Evolutionary conservation across 2,797 vertebrate species (phyloP).

Genomic region (Margarornis squamiger): DNA sequence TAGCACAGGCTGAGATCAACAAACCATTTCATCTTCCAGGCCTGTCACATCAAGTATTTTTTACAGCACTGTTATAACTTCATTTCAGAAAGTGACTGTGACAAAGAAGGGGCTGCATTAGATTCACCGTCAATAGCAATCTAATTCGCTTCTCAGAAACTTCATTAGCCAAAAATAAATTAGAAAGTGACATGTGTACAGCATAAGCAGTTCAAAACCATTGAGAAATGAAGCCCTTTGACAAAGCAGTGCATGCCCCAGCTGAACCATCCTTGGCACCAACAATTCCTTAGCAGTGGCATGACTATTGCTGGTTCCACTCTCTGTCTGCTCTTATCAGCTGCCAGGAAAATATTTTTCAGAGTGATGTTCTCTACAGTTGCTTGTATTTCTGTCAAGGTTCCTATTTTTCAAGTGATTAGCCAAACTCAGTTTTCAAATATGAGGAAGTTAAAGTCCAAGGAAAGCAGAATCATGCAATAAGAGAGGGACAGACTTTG

Average conservation of each 20-base stretch:
- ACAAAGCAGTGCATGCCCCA: neutral
- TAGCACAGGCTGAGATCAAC: conserved; percentile 38
- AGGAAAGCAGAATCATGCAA: neutral
- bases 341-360: neutral
- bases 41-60: conserved; percentile 55
- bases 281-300: rapidly evolving
- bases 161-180: conserved; percentile 47
- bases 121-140: conserved; percentile 23
- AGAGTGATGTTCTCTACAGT: neutral
- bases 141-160: conserved; percentile 48
- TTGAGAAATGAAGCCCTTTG: neutral
- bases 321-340: neutral
- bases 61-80: conserved; percentile 31
- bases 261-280: neutral
- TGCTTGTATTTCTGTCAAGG: neutral
- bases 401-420: neutral
- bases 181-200: neutral
- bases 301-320: neutral
- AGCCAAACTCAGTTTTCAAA: neutral
- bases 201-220: neutral
- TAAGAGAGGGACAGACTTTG: neutral
- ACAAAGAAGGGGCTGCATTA: conserved; percentile 31
- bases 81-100: conserved; percentile 49
- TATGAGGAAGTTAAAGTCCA: neutral
- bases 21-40: conserved; percentile 46